These are phyloP conservation scores for Myrmecobius fasciatus DNA, from an alignment of 2,113 vertebrate genomes.

Conservation along the genomic window DNA sequence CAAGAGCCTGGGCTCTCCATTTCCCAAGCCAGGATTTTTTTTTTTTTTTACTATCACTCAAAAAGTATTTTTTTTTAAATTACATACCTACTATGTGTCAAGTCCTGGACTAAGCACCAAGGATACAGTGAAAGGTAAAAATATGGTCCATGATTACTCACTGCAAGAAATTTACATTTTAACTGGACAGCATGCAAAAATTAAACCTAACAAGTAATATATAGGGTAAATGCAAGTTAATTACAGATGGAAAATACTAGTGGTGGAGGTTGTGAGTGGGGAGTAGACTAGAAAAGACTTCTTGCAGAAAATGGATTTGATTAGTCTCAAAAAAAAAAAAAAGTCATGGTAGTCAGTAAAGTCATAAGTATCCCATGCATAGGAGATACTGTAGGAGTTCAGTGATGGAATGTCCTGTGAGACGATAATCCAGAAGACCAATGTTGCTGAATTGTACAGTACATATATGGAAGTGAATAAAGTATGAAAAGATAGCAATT, in stretches of 20 bases:
- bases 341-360: not conserved
- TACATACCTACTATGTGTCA: not conserved
- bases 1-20: not conserved
- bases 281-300: not conserved
- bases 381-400: not conserved
- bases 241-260: not conserved
- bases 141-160: not conserved
- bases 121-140: not conserved
- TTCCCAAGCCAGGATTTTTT: not conserved
- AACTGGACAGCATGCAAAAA: not conserved
- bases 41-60: not conserved
- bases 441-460: not conserved
- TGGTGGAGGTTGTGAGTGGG: not conserved
- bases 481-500: not conserved
- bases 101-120: not conserved
- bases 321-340: not conserved
- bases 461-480: not conserved
- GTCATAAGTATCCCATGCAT: not conserved
- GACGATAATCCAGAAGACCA: not conserved
- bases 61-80: not conserved
- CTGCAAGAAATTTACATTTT: not conserved
- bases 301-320: not conserved
- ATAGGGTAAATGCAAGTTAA: not conserved
- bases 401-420: not conserved
- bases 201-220: not conserved